Conservation (phyloP, 1,140 invertebrate species). For the Agrypnia vestita region DNA sequence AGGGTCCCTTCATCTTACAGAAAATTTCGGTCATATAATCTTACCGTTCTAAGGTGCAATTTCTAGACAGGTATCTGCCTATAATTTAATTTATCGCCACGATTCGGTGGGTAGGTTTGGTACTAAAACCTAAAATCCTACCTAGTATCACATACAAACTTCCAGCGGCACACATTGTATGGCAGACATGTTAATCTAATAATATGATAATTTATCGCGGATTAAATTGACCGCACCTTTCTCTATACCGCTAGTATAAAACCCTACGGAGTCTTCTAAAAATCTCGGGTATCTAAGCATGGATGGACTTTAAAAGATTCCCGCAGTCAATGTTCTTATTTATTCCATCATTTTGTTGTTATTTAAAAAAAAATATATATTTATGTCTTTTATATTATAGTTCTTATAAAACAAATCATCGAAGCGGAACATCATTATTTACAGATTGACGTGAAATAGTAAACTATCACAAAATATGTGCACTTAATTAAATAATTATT, state of each 20-base stretch:
- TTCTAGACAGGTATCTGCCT: conserved; percentile 1
- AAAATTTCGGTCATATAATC: background rate
- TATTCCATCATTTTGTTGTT: too few species aligned
- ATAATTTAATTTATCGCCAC: conserved; percentile 33
- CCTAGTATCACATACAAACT: background rate
- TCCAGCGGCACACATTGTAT: background rate
- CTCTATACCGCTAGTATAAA: conserved; percentile 5
- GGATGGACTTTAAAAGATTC: too few species aligned
- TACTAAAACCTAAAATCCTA: conserved; percentile 37
- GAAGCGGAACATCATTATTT: too few species aligned
- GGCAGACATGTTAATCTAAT: conserved; percentile 37
- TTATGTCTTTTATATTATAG: too few species aligned
- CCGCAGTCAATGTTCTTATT: too few species aligned
- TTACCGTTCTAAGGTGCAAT: background rate
- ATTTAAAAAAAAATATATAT: too few species aligned
- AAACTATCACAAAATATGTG: too few species aligned
- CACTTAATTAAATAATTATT: too few species aligned
- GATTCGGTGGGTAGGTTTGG: conserved; percentile 5
- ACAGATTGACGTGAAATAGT: too few species aligned
- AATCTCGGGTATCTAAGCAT: too few species aligned
- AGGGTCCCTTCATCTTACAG: background rate
- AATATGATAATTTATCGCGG: conserved; percentile 50
- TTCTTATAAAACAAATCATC: too few species aligned
- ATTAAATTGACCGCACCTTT: conserved; percentile 42
- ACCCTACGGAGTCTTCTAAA: background rate